Evolutionary conservation across 2,888 invertebrate species (phyloP), one percentile per base, ranked within the genome.

Genomic region (Allophyes oxyacanthae): DNA sequence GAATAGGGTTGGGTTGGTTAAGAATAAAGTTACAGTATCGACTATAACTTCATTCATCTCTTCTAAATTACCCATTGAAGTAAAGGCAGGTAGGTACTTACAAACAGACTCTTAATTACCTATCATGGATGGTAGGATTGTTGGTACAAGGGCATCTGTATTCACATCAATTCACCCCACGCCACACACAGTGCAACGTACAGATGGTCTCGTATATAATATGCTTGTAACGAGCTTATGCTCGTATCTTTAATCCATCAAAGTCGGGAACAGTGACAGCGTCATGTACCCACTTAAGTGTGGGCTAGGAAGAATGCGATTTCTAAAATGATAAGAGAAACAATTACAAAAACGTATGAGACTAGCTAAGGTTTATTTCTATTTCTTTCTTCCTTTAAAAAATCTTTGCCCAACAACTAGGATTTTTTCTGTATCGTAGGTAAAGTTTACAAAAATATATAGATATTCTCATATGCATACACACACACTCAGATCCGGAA

Each of bases 211-310:
- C 45, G 64, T 63, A 60, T 62, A 62, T 60, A 58, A 66, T 69
- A 69, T 70, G 41, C 56, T 49, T 60, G 62, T 66, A 72, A 53
- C 68, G 67, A 72, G 50, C 60, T 59, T 61, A 61, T 73, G 67
- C 74, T 56, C 59, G 49, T 71, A 75, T 75, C 69, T 70, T 81
- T 82, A 80, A 84, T 84, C 84, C 69, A 84, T 84, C 83, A 84
- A 81, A 81, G 83, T 82, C 78, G 38, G 14, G 38, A 51, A 50
- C 81, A 77, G 70, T 64, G 78, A 77, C 79, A 67, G 65, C 66
- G 63, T 65, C 48, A 40, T 64, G 58, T 66, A 54, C 58, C 76
- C 72, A 78, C 79, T 82, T 82, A 73, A 69, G 57, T 55, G 57
- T 11, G 33, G 57, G 61, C 36, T 46, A 14, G 50, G 5, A 44